Evolutionary conservation across 2,113 vertebrate species (phyloP), one percentile per base, ranked within the genome.

Genomic region (Electrona antarctica): DNA sequence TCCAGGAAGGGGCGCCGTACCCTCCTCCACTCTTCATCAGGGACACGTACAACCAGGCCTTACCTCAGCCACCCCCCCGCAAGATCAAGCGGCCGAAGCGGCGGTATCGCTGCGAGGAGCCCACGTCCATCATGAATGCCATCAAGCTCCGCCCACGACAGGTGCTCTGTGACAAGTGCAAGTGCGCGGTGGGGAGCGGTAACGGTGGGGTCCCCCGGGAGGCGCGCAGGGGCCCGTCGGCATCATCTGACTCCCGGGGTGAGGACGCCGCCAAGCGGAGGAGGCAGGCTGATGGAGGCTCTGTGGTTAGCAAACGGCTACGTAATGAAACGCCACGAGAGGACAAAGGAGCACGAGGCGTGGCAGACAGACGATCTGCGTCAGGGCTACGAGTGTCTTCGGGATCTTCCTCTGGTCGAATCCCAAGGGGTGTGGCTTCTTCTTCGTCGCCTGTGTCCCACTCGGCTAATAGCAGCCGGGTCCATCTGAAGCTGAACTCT

Each of bases 11-110:
- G 82, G 97, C 97, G 0, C 96, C 96, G 0, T 99, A 98, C 67
- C 98, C 98, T 63, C 97, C 97, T 57, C 98, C 97, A 66, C 93
- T 99, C 88, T 97, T 99, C 93, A 97, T 99, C 95, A 97, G 98
- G 95, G 97, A 99, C 95, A 97, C 96, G 0, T 99, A 99, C 86
- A 97, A 97, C 96, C 97, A 98, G 87, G 95, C 96, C 76, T 95
- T 99, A 96, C 97, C 98, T 97, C 97, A 99, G 91, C 97, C 98
- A 6, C 96, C 93, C 0, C 97, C 97, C n/a, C 95, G 97, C 57
- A 97, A 96, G 90, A 99, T 99, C 85, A 98, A 96, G 79, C 94
- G 97, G 79, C 97, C 96, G 51, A 98, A 98, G 85, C 93, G 96
- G 21, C 96, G 97, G 84, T 96, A 98, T 88, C 98, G 97, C 91